Evolutionary conservation across 1,140 invertebrate genomes (phyloP).

Genomic region (Meloidogyne hapla): DNA sequence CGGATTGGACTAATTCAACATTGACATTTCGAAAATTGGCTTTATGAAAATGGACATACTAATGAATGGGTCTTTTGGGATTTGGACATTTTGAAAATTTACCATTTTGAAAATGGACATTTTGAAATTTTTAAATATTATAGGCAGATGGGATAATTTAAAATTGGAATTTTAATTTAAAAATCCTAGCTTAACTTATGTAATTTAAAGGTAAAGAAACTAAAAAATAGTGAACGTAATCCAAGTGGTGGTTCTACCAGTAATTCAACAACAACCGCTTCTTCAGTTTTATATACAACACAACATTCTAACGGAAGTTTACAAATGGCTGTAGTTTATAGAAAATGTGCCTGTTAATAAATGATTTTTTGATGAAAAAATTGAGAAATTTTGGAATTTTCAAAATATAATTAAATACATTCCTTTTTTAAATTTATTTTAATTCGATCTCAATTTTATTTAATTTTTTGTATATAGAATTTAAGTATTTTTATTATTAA

Average conservation of each 20-base stretch:
- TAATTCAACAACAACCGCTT: background rate
- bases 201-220: background rate
- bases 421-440: too few relatives aligned
- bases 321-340: slow-evolving; percentile 3
- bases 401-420: too few relatives aligned
- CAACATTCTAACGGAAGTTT: background rate
- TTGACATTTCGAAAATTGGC: too few relatives aligned
- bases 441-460: background rate
- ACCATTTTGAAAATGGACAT: too few relatives aligned
- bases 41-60: too few relatives aligned
- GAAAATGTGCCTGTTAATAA: background rate
- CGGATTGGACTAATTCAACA: too few relatives aligned
- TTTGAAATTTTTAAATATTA: too few relatives aligned
- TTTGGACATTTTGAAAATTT: too few relatives aligned
- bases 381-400: background rate
- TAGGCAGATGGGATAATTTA: background rate
- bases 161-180: background rate
- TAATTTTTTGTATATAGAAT: background rate
- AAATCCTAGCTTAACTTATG: too few relatives aligned
- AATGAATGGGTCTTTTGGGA: too few relatives aligned
- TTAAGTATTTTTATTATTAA: background rate
- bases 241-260: background rate
- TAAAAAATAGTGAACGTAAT: background rate
- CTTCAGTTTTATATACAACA: background rate
- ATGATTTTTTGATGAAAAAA: background rate